These are phyloP conservation scores for Philereme vetulata DNA, from an alignment of 2,888 invertebrate genomes.

Conservation along the genomic window DNA sequence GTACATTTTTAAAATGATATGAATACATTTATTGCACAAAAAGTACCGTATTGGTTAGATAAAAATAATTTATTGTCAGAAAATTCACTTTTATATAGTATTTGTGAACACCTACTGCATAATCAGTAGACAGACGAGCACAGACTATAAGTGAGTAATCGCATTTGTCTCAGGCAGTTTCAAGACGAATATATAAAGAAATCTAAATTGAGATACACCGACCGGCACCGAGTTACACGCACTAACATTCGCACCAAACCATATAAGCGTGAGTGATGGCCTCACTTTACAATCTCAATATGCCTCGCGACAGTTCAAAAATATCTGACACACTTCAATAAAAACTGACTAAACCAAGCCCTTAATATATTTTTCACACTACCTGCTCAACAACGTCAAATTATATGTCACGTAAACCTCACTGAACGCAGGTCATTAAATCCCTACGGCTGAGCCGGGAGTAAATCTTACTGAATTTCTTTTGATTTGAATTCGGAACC, in stretches of 20 bases:
- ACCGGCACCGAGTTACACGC: not conserved
- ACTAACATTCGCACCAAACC: constrained; percentile 1
- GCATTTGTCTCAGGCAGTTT: constrained; percentile 2
- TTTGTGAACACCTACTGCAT: constrained; percentile 8
- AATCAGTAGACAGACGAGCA: constrained; percentile 8
- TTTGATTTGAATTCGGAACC: too few species aligned
- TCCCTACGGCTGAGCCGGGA: too few species aligned
- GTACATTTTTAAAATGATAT: constrained; percentile 32
- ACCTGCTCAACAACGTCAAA: not conserved
- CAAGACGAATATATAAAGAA: too few species aligned
- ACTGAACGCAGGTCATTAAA: too few species aligned
- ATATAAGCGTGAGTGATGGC: constrained; percentile 5
- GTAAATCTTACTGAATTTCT: too few species aligned
- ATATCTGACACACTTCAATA: constrained; percentile 6
- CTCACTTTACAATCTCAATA: not conserved
- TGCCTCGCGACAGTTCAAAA: constrained; percentile 3
- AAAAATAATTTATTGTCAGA: constrained; percentile 28
- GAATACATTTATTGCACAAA: constrained; percentile 35
- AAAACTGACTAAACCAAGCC: constrained; percentile 4
- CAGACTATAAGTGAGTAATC: not conserved
- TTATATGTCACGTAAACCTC: too few species aligned
- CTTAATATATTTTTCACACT: not conserved
- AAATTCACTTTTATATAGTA: constrained; percentile 6
- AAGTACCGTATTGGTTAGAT: constrained; percentile 10
- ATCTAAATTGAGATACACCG: too few species aligned